A percentile compares a stretch with the other conserved stretches of the same genome.
phyloP scores from a whole-genome alignment of 1,140 invertebrate species.

The Drosophila tropicalis region DNA sequence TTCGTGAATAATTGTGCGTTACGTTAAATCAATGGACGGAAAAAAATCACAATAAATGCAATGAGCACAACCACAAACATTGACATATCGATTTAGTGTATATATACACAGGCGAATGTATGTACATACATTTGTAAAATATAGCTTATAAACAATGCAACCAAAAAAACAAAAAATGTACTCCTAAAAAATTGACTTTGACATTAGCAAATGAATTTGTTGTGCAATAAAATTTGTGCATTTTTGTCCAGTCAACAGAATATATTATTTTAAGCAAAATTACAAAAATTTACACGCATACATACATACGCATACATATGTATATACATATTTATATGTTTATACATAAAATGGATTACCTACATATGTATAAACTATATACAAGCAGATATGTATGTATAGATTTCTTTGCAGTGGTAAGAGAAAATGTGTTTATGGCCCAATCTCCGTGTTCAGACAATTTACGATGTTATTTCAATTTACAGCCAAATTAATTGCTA shows the following conservation, averaged over 20 bases:
- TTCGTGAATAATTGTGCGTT: slow-evolving; percentile 20
- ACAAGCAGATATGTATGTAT: background rate
- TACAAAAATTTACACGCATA: background rate
- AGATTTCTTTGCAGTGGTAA: background rate
- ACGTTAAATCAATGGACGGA: slow-evolving; percentile 11
- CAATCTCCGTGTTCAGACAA: slow-evolving; percentile 6
- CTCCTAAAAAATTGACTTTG: slow-evolving; percentile 22
- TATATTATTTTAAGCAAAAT: background rate
- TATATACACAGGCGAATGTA: background rate
- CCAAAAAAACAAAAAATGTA: background rate
- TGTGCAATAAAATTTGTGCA: slow-evolving; percentile 1
- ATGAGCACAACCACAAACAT: slow-evolving; percentile 4
- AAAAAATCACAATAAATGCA: slow-evolving; percentile 17
- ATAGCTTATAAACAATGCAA: slow-evolving; percentile 5
- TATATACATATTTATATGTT: too few relatives aligned
- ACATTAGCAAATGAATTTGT: slow-evolving; percentile 9
- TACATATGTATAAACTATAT: background rate
- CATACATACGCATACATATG: too few relatives aligned
- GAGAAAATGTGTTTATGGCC: background rate
- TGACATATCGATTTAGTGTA: slow-evolving; percentile 2
- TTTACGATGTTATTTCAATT: slow-evolving; percentile 5
- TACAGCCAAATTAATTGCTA: background rate
- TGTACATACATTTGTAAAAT: slow-evolving; percentile 9
- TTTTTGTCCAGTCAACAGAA: slow-evolving; percentile 9
- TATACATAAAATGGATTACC: background rate